Base-by-base conservation (phyloP, 2,113 vertebrate genomes). In the Rhea pennata region DNA sequence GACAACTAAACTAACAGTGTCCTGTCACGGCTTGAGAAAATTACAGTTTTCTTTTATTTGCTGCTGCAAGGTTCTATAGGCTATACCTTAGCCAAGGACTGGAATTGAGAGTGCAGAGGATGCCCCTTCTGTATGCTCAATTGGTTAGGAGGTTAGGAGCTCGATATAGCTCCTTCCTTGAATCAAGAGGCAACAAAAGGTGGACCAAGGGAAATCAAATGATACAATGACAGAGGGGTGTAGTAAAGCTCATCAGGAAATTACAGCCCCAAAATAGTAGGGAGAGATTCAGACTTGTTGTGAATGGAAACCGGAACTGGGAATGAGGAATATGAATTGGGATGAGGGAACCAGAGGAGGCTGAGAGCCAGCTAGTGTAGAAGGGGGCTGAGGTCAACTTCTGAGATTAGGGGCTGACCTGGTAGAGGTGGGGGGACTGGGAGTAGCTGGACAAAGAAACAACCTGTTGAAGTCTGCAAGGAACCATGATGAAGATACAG, bases 401-500 rank as follows among this genome's bases (percentile, higher is more conserved):
- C 23, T 15, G 75, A 46, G 15, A 8, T 66, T 73, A 33, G 44
- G 36, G 16, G 5, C 31, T 82, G 26, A 15, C 12, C 33, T 73
- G n/a, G 22, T 73, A 48, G 31, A 46, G 16, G 82, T 85, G 2
- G 61, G 31, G 51, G 36, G 56, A 42, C n/a, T 33, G 87, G 48
- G 40, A 69, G 3, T 19, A 66, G 22, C 14, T 48, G 67, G 3
- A 64, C 31, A 26, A 87, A 78, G 65, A 56, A 76, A 24, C 6
- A 27, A 24, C 14, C 6, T 53, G 5, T 6, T 65, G 69, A 46
- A 54, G 3, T 66, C 7, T 81, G 1, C n/a, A 80, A 33, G n/a
- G 72, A 58, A 6, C 40, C 0, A 1, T 31, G 13, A 54, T 51
- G 70, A 87, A 6, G 12, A 4, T n/a, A 1, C 2, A 10, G 13